Evolutionary conservation across 2,797 vertebrate genomes (phyloP).

Genomic region (Buphagus erythrorhynchus): DNA sequence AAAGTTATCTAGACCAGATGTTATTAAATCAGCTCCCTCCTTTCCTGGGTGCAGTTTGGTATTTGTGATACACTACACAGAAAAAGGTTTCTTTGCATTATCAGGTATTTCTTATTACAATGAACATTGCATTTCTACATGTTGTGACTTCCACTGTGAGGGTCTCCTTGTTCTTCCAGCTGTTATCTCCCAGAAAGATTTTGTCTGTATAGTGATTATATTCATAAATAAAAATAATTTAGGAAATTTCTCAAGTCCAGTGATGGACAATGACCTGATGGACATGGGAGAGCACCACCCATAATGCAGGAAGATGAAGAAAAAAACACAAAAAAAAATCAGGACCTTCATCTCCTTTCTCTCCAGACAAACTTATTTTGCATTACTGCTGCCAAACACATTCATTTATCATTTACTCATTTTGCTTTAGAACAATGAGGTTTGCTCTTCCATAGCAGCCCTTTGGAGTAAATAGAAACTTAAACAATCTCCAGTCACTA

Average conservation of each 20-base stretch:
- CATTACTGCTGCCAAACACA: neutral
- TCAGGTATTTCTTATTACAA: neutral
- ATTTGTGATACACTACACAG: neutral
- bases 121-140: neutral
- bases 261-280: neutral
- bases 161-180: neutral
- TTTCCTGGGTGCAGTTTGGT: neutral
- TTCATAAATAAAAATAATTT: neutral
- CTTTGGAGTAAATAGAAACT: neutral
- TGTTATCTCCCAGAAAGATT: neutral
- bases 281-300: neutral
- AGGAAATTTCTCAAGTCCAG: neutral
- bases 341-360: neutral
- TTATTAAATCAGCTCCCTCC: neutral
- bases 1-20: constrained; percentile 5
- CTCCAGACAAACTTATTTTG: neutral
- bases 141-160: neutral
- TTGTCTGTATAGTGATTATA: neutral
- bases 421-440: neutral
- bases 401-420: neutral
- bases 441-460: neutral
- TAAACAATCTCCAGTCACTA: neutral
- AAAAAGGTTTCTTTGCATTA: neutral
- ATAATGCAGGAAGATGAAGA: neutral
- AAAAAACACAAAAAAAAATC: neutral